These are phyloP conservation scores for Dyspetes luteomarginatus DNA, from an alignment of 2,888 invertebrate species.

Conservation along the genomic window DNA sequence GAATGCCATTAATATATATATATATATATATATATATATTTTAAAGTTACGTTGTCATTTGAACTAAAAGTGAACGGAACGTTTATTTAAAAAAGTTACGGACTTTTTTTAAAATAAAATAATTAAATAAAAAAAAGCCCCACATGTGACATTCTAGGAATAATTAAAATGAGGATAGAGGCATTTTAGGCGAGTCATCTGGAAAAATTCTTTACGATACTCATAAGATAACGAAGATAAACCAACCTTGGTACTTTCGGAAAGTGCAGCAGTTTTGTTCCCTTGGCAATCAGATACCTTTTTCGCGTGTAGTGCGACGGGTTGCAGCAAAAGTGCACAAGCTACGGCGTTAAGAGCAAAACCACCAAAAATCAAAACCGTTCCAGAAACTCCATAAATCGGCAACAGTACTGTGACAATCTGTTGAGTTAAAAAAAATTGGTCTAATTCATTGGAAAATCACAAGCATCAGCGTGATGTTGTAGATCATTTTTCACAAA, in stretches of 20 bases:
- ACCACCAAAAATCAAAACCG: constrained; percentile 88
- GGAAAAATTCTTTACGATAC: too few species aligned
- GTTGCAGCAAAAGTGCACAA: constrained; percentile 88
- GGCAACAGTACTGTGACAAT: constrained; percentile 88
- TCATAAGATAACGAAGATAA: too few species aligned
- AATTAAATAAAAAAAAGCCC: too few species aligned
- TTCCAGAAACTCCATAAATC: constrained; percentile 87
- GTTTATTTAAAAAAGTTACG: neutral
- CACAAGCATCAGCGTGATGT: too few species aligned
- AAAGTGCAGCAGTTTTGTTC: constrained; percentile 15
- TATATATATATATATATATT: too few species aligned
- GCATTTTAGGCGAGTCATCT: too few species aligned
- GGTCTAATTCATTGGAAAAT: too few species aligned
- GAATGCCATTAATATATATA: too few species aligned
- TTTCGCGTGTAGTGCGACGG: constrained; percentile 90
- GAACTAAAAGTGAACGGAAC: neutral
- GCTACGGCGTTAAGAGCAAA: constrained; percentile 88
- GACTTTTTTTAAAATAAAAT: too few species aligned
- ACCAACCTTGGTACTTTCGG: constrained; percentile 60
- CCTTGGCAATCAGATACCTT: constrained; percentile 75
- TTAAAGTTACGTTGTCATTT: neutral
- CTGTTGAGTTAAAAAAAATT: constrained; percentile 71
- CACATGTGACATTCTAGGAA: too few species aligned
- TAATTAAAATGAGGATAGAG: too few species aligned
- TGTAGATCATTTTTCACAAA: too few species aligned